Base-by-base conservation (phyloP, 2,113 vertebrate species). In the Felis catus region DNA sequence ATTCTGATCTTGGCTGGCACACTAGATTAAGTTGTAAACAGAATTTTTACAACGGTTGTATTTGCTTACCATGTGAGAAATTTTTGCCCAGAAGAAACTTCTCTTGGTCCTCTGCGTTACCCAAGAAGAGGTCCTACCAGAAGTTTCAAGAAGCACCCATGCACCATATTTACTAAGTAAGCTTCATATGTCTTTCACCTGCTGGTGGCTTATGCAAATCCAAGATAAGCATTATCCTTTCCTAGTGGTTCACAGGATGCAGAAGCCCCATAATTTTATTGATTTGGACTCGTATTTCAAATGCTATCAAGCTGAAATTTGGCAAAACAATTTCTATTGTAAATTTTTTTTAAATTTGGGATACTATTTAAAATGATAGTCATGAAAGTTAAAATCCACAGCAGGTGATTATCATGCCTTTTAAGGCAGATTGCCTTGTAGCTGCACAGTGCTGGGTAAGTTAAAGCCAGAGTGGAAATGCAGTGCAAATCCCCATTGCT, bases 211-310 rank as follows among this genome's bases (percentile, higher is more conserved):
- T 95, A 96, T 29, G 55, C 83, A 91, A 84, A 96, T 92, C 51
- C 68, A 86, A 81, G 70, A 83, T 84, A 95, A 97, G 80, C 92
- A 78, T 95, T 95, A 65, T 94, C 81, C 66, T 87, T 96, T 71
- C 88, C 36, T 16, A 68, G 74, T 94, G 83, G 58, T 78, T 96
- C 84, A 45, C 87, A 88, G 48, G 83, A 97, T 80, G 79, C 55
- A 92, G 90, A 97, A 91, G 51, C 70, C 48, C 63, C 70, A 53
- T 94, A 78, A 88, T 97, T 94, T 97, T 88, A 97, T 96, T 97
- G 87, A 92, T 95, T 98, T 58, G 92, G 97, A 97, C 89, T 96
- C 93, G 39, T 94, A 92, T 96, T 98, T 96, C 87, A 96, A 92
- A 97, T 89, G 63, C 89, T 51, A 90, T 91, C 63, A 58, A 89